Conservation (phyloP, 35 echinoderm and acorn worm species). For the Amphiura filiformis region DNA sequence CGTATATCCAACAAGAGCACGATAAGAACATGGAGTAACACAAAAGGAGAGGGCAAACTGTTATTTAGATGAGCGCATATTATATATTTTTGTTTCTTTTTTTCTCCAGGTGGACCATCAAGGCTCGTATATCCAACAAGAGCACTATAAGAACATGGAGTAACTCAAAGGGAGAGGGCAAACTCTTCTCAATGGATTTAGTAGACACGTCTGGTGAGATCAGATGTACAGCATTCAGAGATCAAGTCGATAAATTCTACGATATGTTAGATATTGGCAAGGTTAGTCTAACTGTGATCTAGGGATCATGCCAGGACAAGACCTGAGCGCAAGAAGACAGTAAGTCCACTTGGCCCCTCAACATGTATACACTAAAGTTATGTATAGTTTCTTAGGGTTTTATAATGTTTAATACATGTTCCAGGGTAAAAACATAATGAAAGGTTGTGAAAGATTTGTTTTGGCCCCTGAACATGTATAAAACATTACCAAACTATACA, state of each 20-base stretch:
- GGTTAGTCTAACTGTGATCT: constrained; percentile 28
- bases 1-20: constrained; percentile 78
- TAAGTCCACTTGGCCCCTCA: no score
- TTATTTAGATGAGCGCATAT: no score
- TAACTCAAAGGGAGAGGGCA: constrained; percentile 90
- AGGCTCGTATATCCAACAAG: constrained; percentile 87
- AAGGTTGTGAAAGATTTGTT: no score
- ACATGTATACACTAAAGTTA: no score
- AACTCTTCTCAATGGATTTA: constrained; percentile 98
- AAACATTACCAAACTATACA: no score
- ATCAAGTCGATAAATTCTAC: constrained; percentile 72
- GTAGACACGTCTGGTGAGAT: constrained; percentile 87
- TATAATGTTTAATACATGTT: no score
- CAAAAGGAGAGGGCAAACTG: constrained; percentile 88
- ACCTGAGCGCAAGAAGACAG: no score
- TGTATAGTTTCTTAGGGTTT: no score
- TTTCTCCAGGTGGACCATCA: constrained; percentile 87
- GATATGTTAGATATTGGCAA: constrained; percentile 90
- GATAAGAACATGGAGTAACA: constrained; percentile 87
- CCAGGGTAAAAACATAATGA: no score
- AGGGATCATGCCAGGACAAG: no score
- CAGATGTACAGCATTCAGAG: constrained; percentile 90
- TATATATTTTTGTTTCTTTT: not conserved
- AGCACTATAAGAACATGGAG: constrained; percentile 73
- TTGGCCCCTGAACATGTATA: no score